Evolutionary conservation across 2,888 invertebrate species (phyloP), one percentile per base, ranked within the genome.

Genomic region (Bembecia ichneumoniformis): DNA sequence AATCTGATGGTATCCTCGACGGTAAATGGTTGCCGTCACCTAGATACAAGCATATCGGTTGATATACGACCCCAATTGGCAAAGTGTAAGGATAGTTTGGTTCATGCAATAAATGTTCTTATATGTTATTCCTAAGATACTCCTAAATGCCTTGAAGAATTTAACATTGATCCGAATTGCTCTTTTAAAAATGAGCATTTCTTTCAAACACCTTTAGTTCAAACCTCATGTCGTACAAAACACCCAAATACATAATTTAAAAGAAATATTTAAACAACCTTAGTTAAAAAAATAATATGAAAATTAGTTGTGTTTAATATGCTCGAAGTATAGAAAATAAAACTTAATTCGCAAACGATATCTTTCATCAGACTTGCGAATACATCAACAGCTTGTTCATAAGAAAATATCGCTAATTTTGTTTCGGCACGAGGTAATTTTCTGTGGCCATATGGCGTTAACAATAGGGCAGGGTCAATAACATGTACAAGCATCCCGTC

Each of bases 391-490:
- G 35, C 20, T 13, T 20, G 20, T 35, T 34, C 15, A 40, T 46
- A 46, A 35, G 57, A 54, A 62, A 67, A 63, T 74, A 71, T 74
- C 56, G 73, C 73, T 64, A 74, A 78, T 76, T 71, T 64, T 57
- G 53, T 58, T 55, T 49, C 55, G 63, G 64, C 64, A 66, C 61
- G 67, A 68, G 73, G 72, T 72, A 74, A 74, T 76, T 74, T 40
- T 70, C 66, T 74, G 63, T 61, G 67, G 63, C 77, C 84, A 82
- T 80, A 83, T 84, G 83, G 79, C 71, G 70, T 67, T 75, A 76
- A 83, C 78, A 78, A 83, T 82, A 76, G 81, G 76, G 75, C 68
- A 74, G 77, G 82, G 84, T 84, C 86, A 84, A 83, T 82, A 84
- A 82, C 83, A 82, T 77, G 74, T 68, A 71, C 71, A 70, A 70